A percentile compares a stretch with the other conserved stretches of the same genome.
Conservation (phyloP, 1,140 invertebrate genomes). For the Reticulitermes speratus region DNA sequence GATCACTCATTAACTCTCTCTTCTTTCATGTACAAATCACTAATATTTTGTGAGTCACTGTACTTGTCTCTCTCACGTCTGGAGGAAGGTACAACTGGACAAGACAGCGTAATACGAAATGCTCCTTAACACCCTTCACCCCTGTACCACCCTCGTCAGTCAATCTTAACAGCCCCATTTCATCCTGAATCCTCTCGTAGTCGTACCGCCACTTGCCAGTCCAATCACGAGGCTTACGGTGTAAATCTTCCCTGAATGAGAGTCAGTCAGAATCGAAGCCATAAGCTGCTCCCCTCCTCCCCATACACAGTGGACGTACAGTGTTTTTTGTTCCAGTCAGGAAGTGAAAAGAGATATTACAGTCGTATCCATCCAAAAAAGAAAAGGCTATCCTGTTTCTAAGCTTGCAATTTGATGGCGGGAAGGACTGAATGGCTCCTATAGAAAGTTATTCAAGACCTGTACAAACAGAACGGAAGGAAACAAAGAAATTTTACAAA, state of each 20-base stretch:
- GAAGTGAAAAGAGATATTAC: background rate
- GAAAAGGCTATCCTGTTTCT: background rate
- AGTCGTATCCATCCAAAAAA: background rate
- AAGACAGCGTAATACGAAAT: constrained; percentile 6
- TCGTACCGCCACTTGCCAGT: background rate
- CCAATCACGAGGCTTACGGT: background rate
- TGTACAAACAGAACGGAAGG: background rate
- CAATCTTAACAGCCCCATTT: constrained; percentile 6
- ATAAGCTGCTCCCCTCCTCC: background rate
- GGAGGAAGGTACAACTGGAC: background rate
- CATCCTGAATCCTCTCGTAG: background rate
- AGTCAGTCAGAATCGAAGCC: background rate
- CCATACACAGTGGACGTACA: background rate
- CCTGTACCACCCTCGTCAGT: background rate
- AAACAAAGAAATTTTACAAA: background rate
- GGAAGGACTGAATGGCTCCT: background rate
- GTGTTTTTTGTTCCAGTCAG: background rate
- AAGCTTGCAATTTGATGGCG: background rate
- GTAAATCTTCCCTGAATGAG: constrained; percentile 6
- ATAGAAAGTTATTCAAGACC: background rate
- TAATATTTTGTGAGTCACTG: background rate
- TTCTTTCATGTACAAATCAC: too few relatives aligned
- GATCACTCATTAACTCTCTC: too few relatives aligned
- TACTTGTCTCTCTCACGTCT: background rate
- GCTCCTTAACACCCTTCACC: background rate